Evolutionary conservation across 2,797 vertebrate genomes (phyloP).

Genomic region (Selene dorsalis): DNA sequence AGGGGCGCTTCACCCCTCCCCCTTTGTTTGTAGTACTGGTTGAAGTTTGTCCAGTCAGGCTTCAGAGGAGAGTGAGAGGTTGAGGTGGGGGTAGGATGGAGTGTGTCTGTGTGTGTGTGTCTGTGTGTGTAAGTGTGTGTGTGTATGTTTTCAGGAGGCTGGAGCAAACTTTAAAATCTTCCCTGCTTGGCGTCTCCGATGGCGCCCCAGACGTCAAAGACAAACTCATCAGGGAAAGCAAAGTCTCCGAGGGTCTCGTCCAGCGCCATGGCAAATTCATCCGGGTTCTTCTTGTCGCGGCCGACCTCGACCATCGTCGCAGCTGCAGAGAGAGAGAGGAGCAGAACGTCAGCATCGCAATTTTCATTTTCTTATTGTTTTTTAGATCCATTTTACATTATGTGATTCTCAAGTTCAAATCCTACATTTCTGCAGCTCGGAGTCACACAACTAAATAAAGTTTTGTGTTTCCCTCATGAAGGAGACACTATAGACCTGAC

Average conservation of each 20-base stretch:
- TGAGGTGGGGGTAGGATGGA: constrained; percentile 2
- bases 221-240: constrained; percentile 97
- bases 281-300: constrained; percentile 93
- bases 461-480: too few relatives aligned
- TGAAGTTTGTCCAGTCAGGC: constrained; percentile 61
- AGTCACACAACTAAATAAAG: too few relatives aligned
- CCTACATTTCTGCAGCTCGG: constrained; percentile 16
- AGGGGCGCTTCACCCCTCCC: constrained; percentile 12
- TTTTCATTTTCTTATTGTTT: too few relatives aligned
- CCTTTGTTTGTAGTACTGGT: constrained; percentile 9
- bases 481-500: too few relatives aligned
- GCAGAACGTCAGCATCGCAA: not conserved
- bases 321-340: constrained; percentile 79
- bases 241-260: constrained; percentile 96
- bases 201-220: constrained; percentile 97
- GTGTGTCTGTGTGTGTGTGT: not conserved
- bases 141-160: not conserved
- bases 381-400: too few relatives aligned
- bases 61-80: constrained; percentile 23
- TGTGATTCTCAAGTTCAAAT: not conserved
- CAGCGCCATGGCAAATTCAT: constrained; percentile 94
- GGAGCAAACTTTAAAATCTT: constrained; percentile 80
- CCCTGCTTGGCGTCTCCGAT: constrained; percentile 93
- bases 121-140: constrained; percentile 19
- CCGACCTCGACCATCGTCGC: constrained; percentile 98